Percentiles rank a stretch among this genome's conserved stretches.
Conservation (phyloP, 2,797 vertebrate species). For the Kryptolebias ocellatus region DNA sequence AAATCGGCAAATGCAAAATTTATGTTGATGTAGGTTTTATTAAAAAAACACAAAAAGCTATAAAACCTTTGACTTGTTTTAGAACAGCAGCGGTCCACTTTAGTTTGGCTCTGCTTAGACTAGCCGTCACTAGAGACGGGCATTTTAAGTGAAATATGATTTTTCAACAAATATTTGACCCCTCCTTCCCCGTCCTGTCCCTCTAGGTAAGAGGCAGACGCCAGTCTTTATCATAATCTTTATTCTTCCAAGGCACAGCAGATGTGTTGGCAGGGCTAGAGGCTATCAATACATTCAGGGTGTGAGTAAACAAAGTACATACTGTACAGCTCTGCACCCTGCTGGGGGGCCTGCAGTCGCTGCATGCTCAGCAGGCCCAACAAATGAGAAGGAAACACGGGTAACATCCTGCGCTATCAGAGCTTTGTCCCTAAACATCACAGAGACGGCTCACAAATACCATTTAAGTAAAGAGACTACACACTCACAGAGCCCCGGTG, state of each 20-base stretch:
- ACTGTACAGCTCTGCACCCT: conserved; percentile 50
- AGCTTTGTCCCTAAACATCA: conserved; percentile 21
- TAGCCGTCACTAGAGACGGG: no score
- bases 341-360: conserved; percentile 57
- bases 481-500: conserved; percentile 47
- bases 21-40: no score
- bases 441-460: conserved; percentile 38
- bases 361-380: conserved; percentile 63
- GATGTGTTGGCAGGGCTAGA: conserved; percentile 80
- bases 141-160: no score
- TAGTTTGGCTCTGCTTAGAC: no score
- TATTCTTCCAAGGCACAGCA: conserved; percentile 86
- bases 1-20: no score
- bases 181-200: background rate
- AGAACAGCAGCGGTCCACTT: no score
- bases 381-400: conserved; percentile 36
- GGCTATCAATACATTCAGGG: conserved; percentile 80
- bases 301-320: conserved; percentile 64
- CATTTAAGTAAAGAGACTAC: conserved; percentile 41
- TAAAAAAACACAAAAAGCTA: no score
- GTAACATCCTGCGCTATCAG: conserved; percentile 45
- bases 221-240: conserved; percentile 56
- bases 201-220: conserved; percentile 28
- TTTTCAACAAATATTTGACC: no score
- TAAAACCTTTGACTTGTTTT: no score